phyloP scores from a whole-genome alignment of 2,888 invertebrate species.

The Cephus pulcher region DNA sequence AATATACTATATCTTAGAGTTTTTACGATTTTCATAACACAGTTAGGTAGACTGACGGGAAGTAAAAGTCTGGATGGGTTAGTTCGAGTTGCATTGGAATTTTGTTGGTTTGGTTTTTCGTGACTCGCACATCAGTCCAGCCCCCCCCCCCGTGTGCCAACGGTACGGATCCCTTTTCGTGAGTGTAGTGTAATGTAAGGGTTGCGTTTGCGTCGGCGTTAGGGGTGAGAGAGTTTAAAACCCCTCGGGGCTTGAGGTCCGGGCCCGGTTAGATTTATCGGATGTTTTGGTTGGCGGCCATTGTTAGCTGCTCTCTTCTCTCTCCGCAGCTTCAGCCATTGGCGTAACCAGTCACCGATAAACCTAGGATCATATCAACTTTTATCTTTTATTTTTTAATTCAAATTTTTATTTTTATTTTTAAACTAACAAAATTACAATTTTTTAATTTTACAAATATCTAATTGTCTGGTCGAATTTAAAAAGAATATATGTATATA shows the following conservation, averaged over 20 bases:
- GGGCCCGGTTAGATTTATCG: conserved; percentile 66
- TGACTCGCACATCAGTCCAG: conserved; percentile 50
- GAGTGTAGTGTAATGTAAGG: conserved; percentile 63
- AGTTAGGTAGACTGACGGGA: no score
- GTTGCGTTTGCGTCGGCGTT: conserved; percentile 54
- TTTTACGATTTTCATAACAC: no score
- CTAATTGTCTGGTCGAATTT: no score
- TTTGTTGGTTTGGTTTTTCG: conserved; percentile 58
- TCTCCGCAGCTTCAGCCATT: conserved; percentile 13
- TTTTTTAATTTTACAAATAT: no score
- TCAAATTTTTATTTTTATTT: no score
- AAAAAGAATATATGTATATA: no score
- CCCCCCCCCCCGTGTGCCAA: conserved; percentile 2
- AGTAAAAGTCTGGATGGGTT: no score
- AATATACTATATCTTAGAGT: no score
- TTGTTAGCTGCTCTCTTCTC: conserved; percentile 59
- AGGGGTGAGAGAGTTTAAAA: conserved; percentile 62
- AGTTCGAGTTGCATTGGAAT: conserved; percentile 30
- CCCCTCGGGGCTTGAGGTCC: conserved; percentile 64
- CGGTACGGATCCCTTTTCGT: conserved; percentile 45
- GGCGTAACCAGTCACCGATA: neutral
- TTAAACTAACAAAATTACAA: no score
- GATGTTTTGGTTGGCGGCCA: conserved; percentile 68
- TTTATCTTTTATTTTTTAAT: neutral
- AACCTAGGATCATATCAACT: neutral